Conservation (phyloP, 2,797 vertebrate species). For the Morelia viridis region DNA sequence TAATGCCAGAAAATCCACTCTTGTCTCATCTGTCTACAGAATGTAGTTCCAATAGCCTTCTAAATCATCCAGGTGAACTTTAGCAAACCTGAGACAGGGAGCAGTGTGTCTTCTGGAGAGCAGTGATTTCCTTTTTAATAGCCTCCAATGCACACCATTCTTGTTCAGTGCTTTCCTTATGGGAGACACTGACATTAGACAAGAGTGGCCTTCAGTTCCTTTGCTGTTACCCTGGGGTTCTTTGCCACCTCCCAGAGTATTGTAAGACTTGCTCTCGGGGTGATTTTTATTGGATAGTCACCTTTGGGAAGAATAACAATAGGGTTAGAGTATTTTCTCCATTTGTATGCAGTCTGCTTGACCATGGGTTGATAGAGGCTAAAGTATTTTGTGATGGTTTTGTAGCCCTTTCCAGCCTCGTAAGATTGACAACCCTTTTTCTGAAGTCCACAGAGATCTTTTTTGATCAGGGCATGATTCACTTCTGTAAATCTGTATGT, state of each 20-base stretch:
- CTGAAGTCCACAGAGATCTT: neutral
- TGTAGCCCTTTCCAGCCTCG: neutral
- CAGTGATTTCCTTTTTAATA: neutral
- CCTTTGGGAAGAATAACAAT: neutral
- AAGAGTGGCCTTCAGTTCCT: neutral
- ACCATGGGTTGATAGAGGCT: neutral
- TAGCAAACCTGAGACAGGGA: neutral
- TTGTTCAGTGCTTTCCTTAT: neutral
- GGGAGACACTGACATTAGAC: neutral
- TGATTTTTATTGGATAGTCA: neutral
- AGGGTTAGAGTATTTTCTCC: neutral
- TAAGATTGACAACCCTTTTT: neutral
- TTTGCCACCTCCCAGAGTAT: neutral
- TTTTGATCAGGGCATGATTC: neutral
- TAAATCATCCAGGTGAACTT: neutral
- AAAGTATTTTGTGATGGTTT: neutral
- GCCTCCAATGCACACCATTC: neutral
- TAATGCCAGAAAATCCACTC: neutral
- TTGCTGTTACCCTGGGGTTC: neutral
- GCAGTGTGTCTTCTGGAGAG: neutral
- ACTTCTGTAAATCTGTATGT: neutral
- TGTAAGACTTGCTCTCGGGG: neutral
- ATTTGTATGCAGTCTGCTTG: neutral
- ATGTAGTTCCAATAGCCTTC: neutral
- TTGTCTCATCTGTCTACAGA: neutral